phyloP scores from a whole-genome alignment of 2,113 vertebrate genomes.

The Dipodomys merriami region DNA sequence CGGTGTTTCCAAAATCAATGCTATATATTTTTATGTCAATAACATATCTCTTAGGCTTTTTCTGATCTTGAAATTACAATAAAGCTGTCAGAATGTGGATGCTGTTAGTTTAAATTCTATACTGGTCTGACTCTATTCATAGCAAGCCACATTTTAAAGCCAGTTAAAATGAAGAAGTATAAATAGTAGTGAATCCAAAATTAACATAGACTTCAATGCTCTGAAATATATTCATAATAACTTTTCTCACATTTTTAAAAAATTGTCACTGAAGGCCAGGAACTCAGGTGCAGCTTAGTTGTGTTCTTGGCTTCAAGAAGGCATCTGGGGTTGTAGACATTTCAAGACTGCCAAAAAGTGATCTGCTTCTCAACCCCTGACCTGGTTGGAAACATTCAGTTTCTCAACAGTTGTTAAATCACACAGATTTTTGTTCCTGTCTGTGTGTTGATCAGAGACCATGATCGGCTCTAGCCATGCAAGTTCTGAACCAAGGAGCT shows the following conservation, averaged over 20 bases:
- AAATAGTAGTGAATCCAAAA: no score
- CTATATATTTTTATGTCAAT: not conserved
- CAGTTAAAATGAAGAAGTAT: no score
- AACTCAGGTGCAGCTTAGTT: not conserved
- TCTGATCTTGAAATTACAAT: not conserved
- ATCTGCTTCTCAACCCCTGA: not conserved
- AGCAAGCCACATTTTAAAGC: no score
- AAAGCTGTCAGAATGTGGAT: not conserved
- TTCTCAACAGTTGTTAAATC: not conserved
- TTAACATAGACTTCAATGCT: no score
- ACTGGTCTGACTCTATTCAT: no score
- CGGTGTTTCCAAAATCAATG: not conserved
- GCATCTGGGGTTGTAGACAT: not conserved
- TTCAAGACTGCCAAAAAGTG: not conserved
- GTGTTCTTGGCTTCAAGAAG: not conserved
- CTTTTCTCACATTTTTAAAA: no score
- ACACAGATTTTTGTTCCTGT: not conserved
- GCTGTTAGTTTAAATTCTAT: not conserved
- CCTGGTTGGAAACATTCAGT: fast-evolving
- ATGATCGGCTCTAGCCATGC: not conserved
- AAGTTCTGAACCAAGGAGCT: not conserved
- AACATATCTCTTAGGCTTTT: not conserved
- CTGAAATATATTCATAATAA: no score
- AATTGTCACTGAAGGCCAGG: not conserved
- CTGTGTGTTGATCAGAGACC: not conserved